phyloP scores from a whole-genome alignment of 2,888 invertebrate genomes.

The Subacronicta megacephala region DNA sequence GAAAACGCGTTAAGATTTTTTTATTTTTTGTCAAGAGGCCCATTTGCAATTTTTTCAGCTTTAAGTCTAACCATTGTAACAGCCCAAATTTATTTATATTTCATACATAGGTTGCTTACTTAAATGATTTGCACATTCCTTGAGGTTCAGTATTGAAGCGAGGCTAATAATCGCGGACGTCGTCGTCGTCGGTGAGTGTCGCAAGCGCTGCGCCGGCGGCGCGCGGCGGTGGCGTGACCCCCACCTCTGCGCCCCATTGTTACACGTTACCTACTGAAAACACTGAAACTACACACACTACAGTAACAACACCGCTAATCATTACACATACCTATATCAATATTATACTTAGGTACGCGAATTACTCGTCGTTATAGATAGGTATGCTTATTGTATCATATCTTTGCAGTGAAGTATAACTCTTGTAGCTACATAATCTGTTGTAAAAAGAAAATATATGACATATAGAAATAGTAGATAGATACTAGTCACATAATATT shows the following conservation, averaged over 20 bases:
- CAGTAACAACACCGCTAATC: neutral
- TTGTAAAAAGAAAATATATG: no score
- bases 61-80: neutral
- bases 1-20: neutral
- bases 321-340: no score
- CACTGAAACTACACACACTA: conserved; percentile 11
- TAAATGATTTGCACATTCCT: neutral
- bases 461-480: no score
- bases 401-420: no score
- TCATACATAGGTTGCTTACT: neutral
- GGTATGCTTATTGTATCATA: no score
- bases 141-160: neutral
- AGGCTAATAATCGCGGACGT: conserved; percentile 15
- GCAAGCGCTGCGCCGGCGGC: conserved; percentile 14
- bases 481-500: no score
- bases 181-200: conserved; percentile 24
- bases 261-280: conserved; percentile 33
- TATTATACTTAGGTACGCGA: no score
- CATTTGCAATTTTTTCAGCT: neutral
- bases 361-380: no score
- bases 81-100: no score
- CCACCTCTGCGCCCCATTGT: conserved; percentile 55
- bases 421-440: no score
- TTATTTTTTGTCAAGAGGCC: neutral
- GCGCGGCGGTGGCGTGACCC: conserved; percentile 44